Evolutionary conservation across 2,888 invertebrate genomes (phyloP).

Genomic region (Pilophorus perplexus): DNA sequence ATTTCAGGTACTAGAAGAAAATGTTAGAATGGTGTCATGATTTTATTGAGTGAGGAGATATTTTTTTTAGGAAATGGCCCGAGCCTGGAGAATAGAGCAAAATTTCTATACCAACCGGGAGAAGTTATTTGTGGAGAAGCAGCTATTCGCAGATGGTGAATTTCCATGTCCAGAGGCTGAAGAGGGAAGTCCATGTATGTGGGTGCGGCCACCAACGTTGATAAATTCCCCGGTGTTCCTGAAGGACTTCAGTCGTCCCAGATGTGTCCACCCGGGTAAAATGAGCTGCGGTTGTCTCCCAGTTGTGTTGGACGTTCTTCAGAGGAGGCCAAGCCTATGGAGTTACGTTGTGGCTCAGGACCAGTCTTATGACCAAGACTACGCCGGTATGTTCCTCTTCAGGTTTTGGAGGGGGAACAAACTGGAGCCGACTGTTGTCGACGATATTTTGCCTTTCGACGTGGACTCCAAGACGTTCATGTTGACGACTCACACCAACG

Average conservation of each 20-base stretch:
- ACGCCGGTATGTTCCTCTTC: slow-evolving; percentile 21
- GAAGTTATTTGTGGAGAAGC: neutral
- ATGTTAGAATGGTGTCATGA: too few relatives aligned
- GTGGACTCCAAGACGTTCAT: neutral
- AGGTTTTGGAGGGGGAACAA: slow-evolving; percentile 1
- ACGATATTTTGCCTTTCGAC: slow-evolving; percentile 1
- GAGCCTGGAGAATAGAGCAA: neutral
- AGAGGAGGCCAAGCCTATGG: neutral
- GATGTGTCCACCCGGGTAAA: neutral
- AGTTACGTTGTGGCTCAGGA: slow-evolving; percentile 7
- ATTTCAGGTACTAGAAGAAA: too few relatives aligned
- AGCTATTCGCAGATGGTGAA: neutral
- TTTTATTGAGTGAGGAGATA: too few relatives aligned
- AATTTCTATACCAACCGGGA: slow-evolving; percentile 4
- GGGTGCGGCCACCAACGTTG: neutral
- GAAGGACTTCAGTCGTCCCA: neutral
- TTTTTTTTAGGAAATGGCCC: neutral
- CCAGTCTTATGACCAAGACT: neutral
- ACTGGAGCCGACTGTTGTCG: neutral
- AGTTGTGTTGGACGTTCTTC: neutral
- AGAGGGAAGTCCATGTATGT: neutral
- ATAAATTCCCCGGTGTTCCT: neutral
- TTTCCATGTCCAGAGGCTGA: neutral
- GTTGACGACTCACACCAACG: neutral
- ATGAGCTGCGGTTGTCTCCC: neutral